A percentile compares a stretch with the other conserved stretches of the same genome.
Conservation (phyloP, 2,113 vertebrate species). For the Plotosus lineatus region DNA sequence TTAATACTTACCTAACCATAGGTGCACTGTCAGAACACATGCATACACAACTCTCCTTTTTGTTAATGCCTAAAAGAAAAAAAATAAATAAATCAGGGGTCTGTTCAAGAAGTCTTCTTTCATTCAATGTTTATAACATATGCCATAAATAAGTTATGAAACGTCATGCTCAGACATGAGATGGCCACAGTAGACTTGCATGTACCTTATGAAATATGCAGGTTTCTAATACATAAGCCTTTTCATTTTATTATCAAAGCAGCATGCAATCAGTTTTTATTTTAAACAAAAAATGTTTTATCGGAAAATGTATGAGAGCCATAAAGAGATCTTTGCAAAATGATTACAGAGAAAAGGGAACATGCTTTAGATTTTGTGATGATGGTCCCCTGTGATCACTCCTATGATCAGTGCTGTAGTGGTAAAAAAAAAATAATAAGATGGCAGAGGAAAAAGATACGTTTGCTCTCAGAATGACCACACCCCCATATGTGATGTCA, state of each 20-base stretch:
- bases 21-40: background rate
- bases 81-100: conserved; percentile 51
- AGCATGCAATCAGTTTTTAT: background rate
- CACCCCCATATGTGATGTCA: too few relatives aligned
- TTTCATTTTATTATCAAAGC: background rate
- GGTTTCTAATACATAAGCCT: conserved; percentile 46
- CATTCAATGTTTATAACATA: background rate
- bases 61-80: conserved; percentile 11
- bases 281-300: background rate
- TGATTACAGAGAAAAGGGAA: background rate
- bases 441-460: too few relatives aligned
- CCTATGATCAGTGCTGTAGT: too few relatives aligned
- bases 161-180: conserved; percentile 49
- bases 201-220: conserved; percentile 68
- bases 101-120: conserved; percentile 42
- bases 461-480: too few relatives aligned
- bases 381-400: background rate
- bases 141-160: conserved; percentile 67
- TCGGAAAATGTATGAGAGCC: background rate
- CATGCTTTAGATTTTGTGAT: background rate
- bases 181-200: conserved; percentile 47
- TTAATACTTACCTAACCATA: background rate
- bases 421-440: too few relatives aligned
- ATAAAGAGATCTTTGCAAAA: background rate
- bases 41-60: conserved; percentile 6